Evolutionary conservation across 2,797 vertebrate species (phyloP).

Genomic region (Pseudomugil gertrudae): DNA sequence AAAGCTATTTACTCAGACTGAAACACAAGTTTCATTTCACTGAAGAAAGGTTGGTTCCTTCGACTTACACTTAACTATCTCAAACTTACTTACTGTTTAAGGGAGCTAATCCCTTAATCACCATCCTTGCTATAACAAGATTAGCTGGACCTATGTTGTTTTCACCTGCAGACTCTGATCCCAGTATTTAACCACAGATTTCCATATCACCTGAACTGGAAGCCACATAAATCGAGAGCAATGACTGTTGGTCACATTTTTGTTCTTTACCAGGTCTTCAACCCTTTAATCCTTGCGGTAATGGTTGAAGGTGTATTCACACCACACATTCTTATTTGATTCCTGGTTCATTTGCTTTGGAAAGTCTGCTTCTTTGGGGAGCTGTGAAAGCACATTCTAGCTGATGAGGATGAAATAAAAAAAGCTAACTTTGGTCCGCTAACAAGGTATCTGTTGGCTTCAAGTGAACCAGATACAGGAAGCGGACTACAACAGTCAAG

Average conservation of each 20-base stretch:
- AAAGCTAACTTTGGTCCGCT: no score
- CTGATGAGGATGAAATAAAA: no score
- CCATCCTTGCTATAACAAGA: slow-evolving; percentile 16
- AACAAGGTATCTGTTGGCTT: no score
- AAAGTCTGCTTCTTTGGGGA: no score
- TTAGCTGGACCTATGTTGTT: slow-evolving; percentile 10
- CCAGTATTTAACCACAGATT: neutral
- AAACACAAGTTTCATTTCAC: neutral
- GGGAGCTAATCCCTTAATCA: slow-evolving; percentile 14
- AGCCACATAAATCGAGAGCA: neutral
- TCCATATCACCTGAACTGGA: neutral
- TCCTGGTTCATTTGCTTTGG: no score
- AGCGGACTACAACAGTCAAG: no score
- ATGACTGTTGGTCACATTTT: neutral
- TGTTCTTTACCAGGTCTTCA: neutral
- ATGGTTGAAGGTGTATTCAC: no score
- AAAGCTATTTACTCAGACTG: neutral
- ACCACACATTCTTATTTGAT: neutral
- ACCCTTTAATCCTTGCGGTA: neutral
- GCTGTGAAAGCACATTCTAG: no score
- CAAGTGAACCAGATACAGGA: no score
- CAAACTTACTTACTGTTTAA: slow-evolving; percentile 12
- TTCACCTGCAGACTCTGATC: slow-evolving; percentile 17
- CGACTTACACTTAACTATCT: neutral
- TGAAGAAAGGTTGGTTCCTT: neutral